Conservation (phyloP, 2,888 invertebrate genomes). For the Parascotia fuliginaria region DNA sequence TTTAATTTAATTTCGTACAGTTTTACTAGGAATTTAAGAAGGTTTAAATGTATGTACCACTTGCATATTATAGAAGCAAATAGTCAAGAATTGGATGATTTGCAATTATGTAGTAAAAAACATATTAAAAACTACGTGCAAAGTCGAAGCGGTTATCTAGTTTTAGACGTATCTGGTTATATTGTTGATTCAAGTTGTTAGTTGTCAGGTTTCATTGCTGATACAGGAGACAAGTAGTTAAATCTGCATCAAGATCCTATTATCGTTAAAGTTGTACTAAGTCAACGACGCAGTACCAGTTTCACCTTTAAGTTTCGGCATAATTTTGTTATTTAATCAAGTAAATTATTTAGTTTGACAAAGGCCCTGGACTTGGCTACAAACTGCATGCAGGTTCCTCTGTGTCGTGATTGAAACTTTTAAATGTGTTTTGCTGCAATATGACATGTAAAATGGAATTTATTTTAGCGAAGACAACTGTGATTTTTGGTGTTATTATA, state of each 20-base stretch:
- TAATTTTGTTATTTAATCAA: slow-evolving; percentile 2
- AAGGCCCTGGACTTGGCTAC: background rate
- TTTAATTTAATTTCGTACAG: too few relatives aligned
- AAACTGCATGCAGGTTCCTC: background rate
- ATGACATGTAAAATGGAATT: too few relatives aligned
- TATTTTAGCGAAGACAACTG: too few relatives aligned
- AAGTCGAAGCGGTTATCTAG: too few relatives aligned
- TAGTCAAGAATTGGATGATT: too few relatives aligned
- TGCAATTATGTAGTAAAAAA: too few relatives aligned
- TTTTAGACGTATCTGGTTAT: too few relatives aligned
- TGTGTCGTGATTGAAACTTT: background rate
- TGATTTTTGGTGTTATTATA: too few relatives aligned
- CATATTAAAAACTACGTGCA: too few relatives aligned
- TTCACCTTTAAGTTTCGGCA: background rate
- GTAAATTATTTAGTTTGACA: slow-evolving; percentile 1
- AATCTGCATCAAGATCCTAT: slow-evolving; percentile 1
- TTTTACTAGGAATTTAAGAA: too few relatives aligned
- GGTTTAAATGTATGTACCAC: too few relatives aligned
- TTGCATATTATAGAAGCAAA: too few relatives aligned
- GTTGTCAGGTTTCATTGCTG: background rate
- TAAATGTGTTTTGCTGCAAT: background rate
- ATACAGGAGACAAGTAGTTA: background rate
- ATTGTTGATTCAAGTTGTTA: background rate
- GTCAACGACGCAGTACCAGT: background rate
- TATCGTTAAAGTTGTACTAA: background rate